Conservation (phyloP, 2,113 vertebrate genomes). For the Ciconia maguari region DNA sequence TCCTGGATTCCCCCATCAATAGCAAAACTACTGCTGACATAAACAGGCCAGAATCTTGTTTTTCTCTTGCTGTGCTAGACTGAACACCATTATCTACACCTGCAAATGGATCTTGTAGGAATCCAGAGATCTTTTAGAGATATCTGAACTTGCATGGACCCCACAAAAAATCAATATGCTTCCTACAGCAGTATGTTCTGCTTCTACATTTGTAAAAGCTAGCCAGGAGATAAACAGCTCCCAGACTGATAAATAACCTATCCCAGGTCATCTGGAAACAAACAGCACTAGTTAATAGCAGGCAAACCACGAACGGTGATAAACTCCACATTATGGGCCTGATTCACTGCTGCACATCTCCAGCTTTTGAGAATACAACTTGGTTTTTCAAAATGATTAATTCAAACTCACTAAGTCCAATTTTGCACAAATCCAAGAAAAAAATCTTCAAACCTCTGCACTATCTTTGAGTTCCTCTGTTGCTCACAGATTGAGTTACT, state of each 20-base stretch:
- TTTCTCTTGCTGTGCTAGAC: not conserved
- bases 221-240: constrained; percentile 20
- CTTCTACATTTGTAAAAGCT: constrained; percentile 18
- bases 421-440: not conserved
- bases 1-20: not conserved
- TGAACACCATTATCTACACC: constrained; percentile 18
- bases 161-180: constrained; percentile 45
- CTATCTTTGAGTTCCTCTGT: not conserved
- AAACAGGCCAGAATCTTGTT: not conserved
- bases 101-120: constrained; percentile 52
- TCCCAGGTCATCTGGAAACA: constrained; percentile 13
- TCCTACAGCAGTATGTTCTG: not conserved
- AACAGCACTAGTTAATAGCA: constrained; percentile 20
- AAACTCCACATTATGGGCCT: not conserved
- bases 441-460: not conserved
- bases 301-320: not conserved
- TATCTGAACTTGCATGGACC: constrained; percentile 36
- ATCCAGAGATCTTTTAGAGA: constrained; percentile 52
- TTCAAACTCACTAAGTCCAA: not conserved
- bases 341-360: not conserved
- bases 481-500: not conserved
- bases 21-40: not conserved
- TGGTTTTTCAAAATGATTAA: not conserved
- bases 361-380: not conserved
- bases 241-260: constrained; percentile 27